Percentiles rank a stretch among this genome's conserved stretches.
These are phyloP conservation scores for Arremon aurantiirostris DNA, from an alignment of 2,797 vertebrate genomes.

Conservation along the genomic window DNA sequence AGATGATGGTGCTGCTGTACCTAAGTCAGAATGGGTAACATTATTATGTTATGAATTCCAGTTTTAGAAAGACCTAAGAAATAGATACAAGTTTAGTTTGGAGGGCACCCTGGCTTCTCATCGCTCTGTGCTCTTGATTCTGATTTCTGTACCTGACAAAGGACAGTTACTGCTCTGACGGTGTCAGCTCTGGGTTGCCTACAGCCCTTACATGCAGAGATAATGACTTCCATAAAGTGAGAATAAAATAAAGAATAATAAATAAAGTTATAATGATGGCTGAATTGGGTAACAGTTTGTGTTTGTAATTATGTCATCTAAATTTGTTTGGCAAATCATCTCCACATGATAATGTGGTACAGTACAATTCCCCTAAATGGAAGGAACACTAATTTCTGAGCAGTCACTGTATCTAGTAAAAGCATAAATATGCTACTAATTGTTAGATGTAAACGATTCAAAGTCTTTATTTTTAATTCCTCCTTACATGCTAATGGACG, in stretches of 20 bases:
- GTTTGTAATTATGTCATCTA: not conserved
- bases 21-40: not conserved
- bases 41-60: not conserved
- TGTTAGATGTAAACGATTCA: not conserved
- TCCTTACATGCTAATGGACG: not conserved
- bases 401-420: not conserved
- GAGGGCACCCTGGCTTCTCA: not conserved
- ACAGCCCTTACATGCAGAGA: not conserved
- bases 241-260: not conserved
- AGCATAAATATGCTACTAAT: not conserved
- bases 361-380: not conserved
- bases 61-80: not conserved
- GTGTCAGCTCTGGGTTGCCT: not conserved
- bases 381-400: not conserved
- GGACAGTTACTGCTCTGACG: not conserved
- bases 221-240: not conserved
- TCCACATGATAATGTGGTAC: not conserved
- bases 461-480: not conserved
- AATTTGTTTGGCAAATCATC: not conserved
- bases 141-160: not conserved
- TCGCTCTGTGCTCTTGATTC: not conserved
- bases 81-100: not conserved
- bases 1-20: not conserved
- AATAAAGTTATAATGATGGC: not conserved
- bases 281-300: not conserved